These are phyloP conservation scores for Chaetura pelagica DNA, from an alignment of 2,113 vertebrate genomes.

Conservation along the genomic window DNA sequence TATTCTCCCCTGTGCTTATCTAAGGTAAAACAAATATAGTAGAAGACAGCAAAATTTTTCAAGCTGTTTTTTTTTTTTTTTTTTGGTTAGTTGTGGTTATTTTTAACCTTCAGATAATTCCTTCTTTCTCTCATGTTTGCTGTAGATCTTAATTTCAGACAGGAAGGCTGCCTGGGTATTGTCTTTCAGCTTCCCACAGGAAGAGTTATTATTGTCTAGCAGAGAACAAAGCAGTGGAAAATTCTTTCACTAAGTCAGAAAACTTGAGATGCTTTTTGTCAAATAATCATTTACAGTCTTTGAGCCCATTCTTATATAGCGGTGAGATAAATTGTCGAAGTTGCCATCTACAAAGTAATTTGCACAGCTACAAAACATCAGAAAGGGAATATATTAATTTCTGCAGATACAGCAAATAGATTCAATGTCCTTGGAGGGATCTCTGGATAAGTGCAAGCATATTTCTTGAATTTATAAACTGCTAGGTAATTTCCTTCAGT, in stretches of 20 bases:
- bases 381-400: conserved; percentile 32
- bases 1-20: not conserved
- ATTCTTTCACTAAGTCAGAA: not conserved
- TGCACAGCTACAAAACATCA: not conserved
- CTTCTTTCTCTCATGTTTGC: not conserved
- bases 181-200: not conserved
- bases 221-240: not conserved
- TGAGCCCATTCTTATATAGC: not conserved
- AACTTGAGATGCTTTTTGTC: not conserved
- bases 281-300: not conserved
- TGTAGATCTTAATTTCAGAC: not conserved
- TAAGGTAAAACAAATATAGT: not conserved
- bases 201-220: not conserved
- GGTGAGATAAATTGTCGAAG: not conserved
- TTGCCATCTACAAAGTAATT: conserved; percentile 18
- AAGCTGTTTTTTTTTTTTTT: not conserved
- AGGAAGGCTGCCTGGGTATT: not conserved
- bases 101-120: not conserved
- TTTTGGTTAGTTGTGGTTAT: not conserved
- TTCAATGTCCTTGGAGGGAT: not conserved
- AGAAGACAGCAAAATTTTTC: not conserved
- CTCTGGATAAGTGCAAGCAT: not conserved
- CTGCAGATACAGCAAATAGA: not conserved
- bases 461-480: conserved; percentile 44
- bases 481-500: not conserved